Evolutionary conservation across 2,888 invertebrate species (phyloP).

Genomic region (Eupelmus urozonus): DNA sequence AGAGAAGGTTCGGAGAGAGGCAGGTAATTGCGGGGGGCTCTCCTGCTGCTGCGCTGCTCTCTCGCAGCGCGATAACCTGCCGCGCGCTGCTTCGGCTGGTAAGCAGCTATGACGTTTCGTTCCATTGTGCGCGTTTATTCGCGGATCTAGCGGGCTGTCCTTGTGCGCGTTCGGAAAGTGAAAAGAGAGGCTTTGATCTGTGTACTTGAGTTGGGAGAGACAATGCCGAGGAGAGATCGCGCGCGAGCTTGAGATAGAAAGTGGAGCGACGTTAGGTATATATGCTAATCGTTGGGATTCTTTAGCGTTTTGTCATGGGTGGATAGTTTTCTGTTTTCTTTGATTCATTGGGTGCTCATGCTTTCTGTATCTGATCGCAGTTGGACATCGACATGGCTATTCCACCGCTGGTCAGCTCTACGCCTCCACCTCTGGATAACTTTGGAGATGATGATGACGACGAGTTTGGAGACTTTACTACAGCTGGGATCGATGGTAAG

Average conservation of each 20-base stretch:
- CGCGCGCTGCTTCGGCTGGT: no score
- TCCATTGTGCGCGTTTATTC: no score
- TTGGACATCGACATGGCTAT: constrained; percentile 79
- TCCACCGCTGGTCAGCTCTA: constrained; percentile 83
- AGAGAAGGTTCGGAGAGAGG: no score
- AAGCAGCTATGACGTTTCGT: no score
- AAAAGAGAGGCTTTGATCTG: no score
- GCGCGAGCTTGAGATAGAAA: background rate
- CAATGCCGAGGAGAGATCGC: no score
- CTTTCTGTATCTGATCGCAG: background rate
- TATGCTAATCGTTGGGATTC: background rate
- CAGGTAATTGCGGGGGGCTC: no score
- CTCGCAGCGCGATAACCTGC: no score
- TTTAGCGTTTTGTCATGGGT: background rate
- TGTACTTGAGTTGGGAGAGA: no score
- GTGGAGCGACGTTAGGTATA: background rate
- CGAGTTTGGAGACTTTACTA: constrained; percentile 77
- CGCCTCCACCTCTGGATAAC: constrained; percentile 83
- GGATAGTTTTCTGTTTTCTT: background rate
- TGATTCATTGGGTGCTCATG: background rate
- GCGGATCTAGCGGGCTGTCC: no score
- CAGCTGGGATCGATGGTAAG: constrained; percentile 74
- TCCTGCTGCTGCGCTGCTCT: no score
- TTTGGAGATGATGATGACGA: constrained; percentile 80
- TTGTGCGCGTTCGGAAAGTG: no score